Evolutionary conservation across 2,797 vertebrate genomes (phyloP).

Genomic region (Gadopsis bispinosus): DNA sequence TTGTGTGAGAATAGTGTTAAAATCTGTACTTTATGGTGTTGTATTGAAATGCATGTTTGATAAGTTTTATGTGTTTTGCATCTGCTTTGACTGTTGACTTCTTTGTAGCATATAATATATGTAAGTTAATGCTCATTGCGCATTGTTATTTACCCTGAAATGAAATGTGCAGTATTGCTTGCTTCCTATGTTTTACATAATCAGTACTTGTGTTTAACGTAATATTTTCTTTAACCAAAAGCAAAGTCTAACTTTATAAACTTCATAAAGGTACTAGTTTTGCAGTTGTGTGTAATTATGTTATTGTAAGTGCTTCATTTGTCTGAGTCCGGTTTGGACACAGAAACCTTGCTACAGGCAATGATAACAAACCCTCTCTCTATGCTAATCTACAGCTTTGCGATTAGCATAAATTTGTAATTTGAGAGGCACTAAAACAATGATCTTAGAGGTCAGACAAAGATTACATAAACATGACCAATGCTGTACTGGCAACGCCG

Average conservation of each 20-base stretch:
- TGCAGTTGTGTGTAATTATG: not conserved
- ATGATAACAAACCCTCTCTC: not conserved
- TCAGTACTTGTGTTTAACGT: not conserved
- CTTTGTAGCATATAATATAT: no score
- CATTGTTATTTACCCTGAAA: not conserved
- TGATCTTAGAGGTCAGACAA: not conserved
- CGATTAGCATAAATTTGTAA: not conserved
- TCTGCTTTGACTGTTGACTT: not conserved
- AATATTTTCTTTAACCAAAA: not conserved
- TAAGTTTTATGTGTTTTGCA: not conserved
- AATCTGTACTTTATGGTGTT: not conserved
- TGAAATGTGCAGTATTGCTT: not conserved
- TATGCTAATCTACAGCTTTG: not conserved
- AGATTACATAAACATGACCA: conserved; percentile 31
- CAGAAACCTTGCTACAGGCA: not conserved
- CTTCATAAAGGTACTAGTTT: not conserved
- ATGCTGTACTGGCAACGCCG: not conserved
- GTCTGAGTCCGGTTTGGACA: not conserved
- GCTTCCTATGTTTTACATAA: not conserved
- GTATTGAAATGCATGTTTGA: not conserved
- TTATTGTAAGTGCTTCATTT: not conserved
- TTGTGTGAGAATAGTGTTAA: not conserved
- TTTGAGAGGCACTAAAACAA: conserved; percentile 12
- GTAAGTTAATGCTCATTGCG: not conserved
- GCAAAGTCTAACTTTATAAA: not conserved